Conservation (phyloP, 2,113 vertebrate genomes). For the Jacana jacana region DNA sequence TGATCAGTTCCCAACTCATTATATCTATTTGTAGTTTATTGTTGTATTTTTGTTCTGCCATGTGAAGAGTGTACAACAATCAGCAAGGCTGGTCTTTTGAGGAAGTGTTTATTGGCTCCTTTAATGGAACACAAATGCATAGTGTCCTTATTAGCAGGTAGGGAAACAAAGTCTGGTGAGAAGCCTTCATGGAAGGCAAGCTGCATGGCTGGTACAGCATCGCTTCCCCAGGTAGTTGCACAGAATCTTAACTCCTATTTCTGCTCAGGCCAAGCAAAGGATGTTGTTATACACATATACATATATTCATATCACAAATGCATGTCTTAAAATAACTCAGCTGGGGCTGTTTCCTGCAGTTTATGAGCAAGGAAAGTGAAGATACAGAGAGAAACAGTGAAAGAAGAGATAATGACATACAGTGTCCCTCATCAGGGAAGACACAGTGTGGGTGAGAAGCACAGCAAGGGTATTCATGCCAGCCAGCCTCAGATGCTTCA, state of each 20-base stretch:
- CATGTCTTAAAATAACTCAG: not conserved
- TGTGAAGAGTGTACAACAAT: not conserved
- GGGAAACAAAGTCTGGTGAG: not conserved
- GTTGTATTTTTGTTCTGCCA: not conserved
- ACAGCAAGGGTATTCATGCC: not conserved
- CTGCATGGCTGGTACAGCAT: not conserved
- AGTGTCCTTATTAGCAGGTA: fast-evolving
- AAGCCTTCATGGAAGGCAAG: not conserved
- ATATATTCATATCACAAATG: not conserved
- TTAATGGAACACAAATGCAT: not conserved
- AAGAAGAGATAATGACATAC: not conserved
- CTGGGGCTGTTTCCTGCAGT: not conserved
- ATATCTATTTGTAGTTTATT: conserved; percentile 6
- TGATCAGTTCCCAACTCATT: not conserved
- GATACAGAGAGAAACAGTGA: not conserved
- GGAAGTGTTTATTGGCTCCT: not conserved
- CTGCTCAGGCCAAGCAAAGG: not conserved
- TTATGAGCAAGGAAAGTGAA: not conserved
- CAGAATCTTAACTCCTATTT: not conserved
- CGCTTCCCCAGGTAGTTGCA: not conserved
- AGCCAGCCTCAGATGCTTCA: not conserved
- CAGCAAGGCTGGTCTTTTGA: not conserved
- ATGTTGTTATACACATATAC: not conserved
- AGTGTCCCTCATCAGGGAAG: fast-evolving
- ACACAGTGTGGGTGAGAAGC: fast-evolving